Percentiles rank a stretch among this genome's conserved stretches.
These are phyloP conservation scores for Anniella stebbinsi DNA, from an alignment of 2,797 vertebrate genomes.

Conservation along the genomic window DNA sequence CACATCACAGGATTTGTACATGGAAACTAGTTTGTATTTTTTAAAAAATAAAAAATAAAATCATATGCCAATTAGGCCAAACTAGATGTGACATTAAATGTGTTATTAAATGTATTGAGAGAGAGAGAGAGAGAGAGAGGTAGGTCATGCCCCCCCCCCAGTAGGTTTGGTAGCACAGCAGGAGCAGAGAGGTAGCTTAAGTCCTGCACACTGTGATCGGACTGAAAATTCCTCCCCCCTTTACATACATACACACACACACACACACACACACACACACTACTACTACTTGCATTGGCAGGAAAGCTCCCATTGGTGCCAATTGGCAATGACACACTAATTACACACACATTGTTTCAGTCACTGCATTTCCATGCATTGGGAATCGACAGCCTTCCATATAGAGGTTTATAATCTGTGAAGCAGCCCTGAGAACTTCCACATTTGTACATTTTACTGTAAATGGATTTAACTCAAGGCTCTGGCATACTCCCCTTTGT, in stretches of 20 bases:
- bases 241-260: too few species aligned
- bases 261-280: too few species aligned
- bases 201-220: neutral
- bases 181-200: neutral
- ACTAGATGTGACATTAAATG: neutral
- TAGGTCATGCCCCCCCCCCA: too few species aligned
- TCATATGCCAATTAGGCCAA: neutral
- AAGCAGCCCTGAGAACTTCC: fast-evolving
- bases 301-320: neutral
- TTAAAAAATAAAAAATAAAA: too few species aligned
- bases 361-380: neutral
- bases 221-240: neutral
- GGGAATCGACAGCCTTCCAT: neutral
- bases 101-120: too few species aligned
- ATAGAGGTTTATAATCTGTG: too few species aligned
- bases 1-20: neutral
- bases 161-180: neutral
- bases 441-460: neutral
- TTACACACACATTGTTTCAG: neutral
- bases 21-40: neutral
- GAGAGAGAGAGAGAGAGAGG: too few species aligned
- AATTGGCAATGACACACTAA: neutral
- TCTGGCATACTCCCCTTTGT: fast-evolving
- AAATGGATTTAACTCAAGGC: constrained; percentile 16
- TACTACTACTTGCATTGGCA: neutral